Evolutionary conservation across 2,797 vertebrate species (phyloP).

Genomic region (Platyrinchus mystaceus): DNA sequence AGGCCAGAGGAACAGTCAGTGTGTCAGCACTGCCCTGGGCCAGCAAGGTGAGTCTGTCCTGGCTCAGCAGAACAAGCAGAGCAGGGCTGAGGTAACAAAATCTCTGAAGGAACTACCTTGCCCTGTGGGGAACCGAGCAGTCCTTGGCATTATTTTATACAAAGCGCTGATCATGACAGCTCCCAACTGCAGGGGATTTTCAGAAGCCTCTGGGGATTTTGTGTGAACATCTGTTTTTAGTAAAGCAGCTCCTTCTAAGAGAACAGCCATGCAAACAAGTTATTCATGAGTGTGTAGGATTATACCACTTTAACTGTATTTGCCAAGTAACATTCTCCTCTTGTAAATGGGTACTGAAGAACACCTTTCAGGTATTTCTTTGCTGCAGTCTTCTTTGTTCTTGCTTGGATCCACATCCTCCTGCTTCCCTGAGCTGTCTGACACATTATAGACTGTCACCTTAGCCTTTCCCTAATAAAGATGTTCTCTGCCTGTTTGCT

Average conservation of each 20-base stretch:
- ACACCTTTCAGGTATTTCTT: not conserved
- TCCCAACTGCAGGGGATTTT: conserved; percentile 24
- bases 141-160: conserved; percentile 1
- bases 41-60: not conserved
- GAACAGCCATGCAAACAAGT: not conserved
- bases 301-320: not conserved
- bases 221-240: not conserved
- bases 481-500: conserved; percentile 34
- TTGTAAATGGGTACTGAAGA: not conserved
- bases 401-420: not conserved
- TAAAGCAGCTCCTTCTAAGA: conserved; percentile 11
- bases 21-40: not conserved
- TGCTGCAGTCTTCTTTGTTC: not conserved
- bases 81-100: not conserved
- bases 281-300: not conserved
- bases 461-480: conserved; percentile 6
- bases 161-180: not conserved
- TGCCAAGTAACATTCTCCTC: not conserved
- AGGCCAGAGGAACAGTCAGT: not conserved
- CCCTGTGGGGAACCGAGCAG: not conserved
- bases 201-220: conserved; percentile 31
- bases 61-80: not conserved
- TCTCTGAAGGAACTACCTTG: not conserved
- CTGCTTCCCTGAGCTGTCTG: not conserved
- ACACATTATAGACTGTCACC: not conserved